These are phyloP conservation scores for Aphidius ervi DNA, from an alignment of 1,140 invertebrate species.

Conservation along the genomic window DNA sequence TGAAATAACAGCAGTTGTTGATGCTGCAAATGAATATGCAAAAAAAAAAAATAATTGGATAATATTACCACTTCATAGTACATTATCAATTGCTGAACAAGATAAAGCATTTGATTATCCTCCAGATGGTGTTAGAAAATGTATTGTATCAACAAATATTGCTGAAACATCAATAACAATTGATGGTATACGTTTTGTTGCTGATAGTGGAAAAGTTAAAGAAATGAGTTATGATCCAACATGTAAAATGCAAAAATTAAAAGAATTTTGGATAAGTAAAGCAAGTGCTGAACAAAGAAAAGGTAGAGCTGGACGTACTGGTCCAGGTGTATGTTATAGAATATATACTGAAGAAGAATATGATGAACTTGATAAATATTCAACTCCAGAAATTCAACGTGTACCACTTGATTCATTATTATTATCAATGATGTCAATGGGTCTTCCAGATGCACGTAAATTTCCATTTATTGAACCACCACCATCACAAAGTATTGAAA, in stretches of 20 bases:
- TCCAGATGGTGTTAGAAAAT: slow-evolving; percentile 93
- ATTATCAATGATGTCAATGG: slow-evolving; percentile 93
- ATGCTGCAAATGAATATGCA: slow-evolving; percentile 82
- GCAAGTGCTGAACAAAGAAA: slow-evolving; percentile 96
- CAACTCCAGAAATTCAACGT: slow-evolving; percentile 86
- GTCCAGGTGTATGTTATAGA: slow-evolving; percentile 59
- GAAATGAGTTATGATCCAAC: slow-evolving; percentile 92
- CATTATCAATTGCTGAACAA: slow-evolving; percentile 88
- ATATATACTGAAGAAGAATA: slow-evolving; percentile 89
- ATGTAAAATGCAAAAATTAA: slow-evolving; percentile 82
- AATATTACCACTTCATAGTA: slow-evolving; percentile 90
- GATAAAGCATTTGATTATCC: slow-evolving; percentile 97
- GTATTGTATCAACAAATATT: slow-evolving; percentile 98
- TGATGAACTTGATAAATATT: slow-evolving; percentile 69
- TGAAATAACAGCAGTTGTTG: slow-evolving; percentile 88
- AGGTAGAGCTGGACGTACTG: slow-evolving; percentile 84
- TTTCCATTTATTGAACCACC: slow-evolving; percentile 97
- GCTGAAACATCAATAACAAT: slow-evolving; percentile 99
- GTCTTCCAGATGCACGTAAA: slow-evolving; percentile 81
- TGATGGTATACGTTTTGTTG: slow-evolving; percentile 96
- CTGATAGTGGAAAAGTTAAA: slow-evolving; percentile 96
- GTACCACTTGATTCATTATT: slow-evolving; percentile 90
- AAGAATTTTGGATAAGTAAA: slow-evolving; percentile 96
- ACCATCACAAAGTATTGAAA: slow-evolving; percentile 75
- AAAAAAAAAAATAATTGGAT: slow-evolving; percentile 84